phyloP scores from a whole-genome alignment of 1,140 invertebrate genomes.

The Calosoma granatense region DNA sequence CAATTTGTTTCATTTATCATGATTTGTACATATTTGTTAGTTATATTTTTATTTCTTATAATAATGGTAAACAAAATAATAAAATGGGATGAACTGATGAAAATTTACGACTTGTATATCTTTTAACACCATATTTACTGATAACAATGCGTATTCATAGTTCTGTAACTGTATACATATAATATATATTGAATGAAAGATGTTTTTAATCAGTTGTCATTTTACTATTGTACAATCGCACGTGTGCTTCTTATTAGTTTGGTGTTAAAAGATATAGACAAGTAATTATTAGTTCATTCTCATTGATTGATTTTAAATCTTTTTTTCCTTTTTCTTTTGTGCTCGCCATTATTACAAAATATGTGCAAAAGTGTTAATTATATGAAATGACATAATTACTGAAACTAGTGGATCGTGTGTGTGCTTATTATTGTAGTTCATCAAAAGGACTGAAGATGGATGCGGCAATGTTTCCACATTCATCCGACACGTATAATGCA shows the following conservation, averaged over 20 bases:
- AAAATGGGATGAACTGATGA: slow-evolving; percentile 29
- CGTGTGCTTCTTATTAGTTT: slow-evolving; percentile 15
- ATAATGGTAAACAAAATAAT: too few species aligned
- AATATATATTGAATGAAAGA: neutral
- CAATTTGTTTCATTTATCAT: slow-evolving; percentile 14
- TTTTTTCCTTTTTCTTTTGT: slow-evolving; percentile 15
- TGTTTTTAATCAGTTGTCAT: too few species aligned
- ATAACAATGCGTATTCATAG: slow-evolving; percentile 9
- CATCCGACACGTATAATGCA: slow-evolving; percentile 32
- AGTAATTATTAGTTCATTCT: slow-evolving; percentile 22
- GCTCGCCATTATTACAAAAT: too few species aligned
- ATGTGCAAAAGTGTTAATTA: too few species aligned
- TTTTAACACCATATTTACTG: slow-evolving; percentile 18
- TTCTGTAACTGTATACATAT: neutral
- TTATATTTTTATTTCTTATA: slow-evolving; percentile 28
- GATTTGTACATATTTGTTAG: slow-evolving; percentile 31
- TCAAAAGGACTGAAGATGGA: slow-evolving; percentile 53
- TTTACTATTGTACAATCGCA: too few species aligned
- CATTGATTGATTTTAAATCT: slow-evolving; percentile 12
- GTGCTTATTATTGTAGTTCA: too few species aligned
- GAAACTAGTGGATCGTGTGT: slow-evolving; percentile 21
- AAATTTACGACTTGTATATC: slow-evolving; percentile 13
- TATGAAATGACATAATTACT: too few species aligned
- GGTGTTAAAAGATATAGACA: slow-evolving; percentile 21
- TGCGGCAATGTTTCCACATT: slow-evolving; percentile 34